Evolutionary conservation across 2,888 invertebrate genomes (phyloP), one percentile per base, ranked within the genome.

Genomic region (Epirrhoe tristata): DNA sequence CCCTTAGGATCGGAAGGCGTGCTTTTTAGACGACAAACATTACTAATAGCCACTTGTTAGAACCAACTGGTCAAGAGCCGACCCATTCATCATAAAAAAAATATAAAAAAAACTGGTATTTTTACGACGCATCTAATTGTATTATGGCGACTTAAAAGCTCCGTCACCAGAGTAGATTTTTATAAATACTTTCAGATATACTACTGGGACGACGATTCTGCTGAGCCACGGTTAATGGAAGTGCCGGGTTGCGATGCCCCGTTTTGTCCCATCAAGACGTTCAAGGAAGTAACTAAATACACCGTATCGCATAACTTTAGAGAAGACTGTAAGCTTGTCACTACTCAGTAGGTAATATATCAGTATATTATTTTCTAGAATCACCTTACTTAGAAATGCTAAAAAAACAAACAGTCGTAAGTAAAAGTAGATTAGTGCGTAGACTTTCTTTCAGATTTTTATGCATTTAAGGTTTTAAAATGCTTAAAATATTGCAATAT

Each of bases 171-270:
- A n/a, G n/a, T n/a, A n/a, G n/a, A n/a, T n/a, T n/a, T n/a, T n/a
- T n/a, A n/a, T n/a, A n/a, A n/a, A n/a, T 12, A 4, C 12, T 43
- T 69, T 52, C 86, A 95, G 95, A 90, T 95, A 73, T 90, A 87
- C 71, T 93, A 94, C 77, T 93, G 94, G 92, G 90, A 93, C 69
- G 94, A 94, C 77, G 93, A 94, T 67, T 94, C 94, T 3, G 87
- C 93, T 0, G 89, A 89, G 62, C 88, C 93, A 0, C 85, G 89
- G 1, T 83, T 91, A 0, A 90, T 95, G 89, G 89, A 89, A 69
- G 91, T 95, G 1, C 94, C 94, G 0, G 93, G 94, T 6, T 95
- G 95, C 80, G 87, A 87, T 48, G 63, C 63, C 7, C 78, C 88
- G 0, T 86, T 93, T 59, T 95, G 95, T 74, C 93, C 94, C 0